Conservation (phyloP, 2,797 vertebrate species). For the Naso thynnoides region DNA sequence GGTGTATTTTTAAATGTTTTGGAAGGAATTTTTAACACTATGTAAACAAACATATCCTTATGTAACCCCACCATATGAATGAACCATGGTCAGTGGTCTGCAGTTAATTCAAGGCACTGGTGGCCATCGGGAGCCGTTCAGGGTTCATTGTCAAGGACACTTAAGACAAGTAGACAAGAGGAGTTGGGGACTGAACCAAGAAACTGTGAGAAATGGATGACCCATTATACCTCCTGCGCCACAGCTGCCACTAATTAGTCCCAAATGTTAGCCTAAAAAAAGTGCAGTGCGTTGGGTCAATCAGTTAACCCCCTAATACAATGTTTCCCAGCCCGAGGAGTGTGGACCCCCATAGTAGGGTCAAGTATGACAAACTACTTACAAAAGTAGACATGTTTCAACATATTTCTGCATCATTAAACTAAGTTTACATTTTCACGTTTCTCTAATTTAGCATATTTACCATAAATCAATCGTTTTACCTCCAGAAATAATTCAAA, state of each 20-base stretch:
- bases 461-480: too few relatives aligned
- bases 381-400: not conserved
- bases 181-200: not conserved
- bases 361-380: not conserved
- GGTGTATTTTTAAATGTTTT: not conserved
- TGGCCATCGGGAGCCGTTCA: not conserved
- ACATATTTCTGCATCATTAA: not conserved
- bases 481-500: too few relatives aligned
- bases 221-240: not conserved
- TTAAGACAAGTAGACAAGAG: not conserved
- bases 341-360: not conserved
- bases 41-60: not conserved
- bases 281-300: not conserved
- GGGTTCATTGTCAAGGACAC: not conserved
- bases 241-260: conserved; percentile 10
- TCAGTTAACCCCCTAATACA: not conserved
- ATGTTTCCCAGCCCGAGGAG: not conserved
- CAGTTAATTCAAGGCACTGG: not conserved
- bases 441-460: too few relatives aligned
- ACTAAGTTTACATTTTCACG: not conserved
- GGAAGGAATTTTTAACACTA: not conserved
- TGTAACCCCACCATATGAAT: not conserved
- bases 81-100: too few relatives aligned
- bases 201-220: conserved; percentile 2
- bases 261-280: not conserved